Base-by-base conservation (phyloP, 2,797 vertebrate genomes). In the Loriculus beryllinus region DNA sequence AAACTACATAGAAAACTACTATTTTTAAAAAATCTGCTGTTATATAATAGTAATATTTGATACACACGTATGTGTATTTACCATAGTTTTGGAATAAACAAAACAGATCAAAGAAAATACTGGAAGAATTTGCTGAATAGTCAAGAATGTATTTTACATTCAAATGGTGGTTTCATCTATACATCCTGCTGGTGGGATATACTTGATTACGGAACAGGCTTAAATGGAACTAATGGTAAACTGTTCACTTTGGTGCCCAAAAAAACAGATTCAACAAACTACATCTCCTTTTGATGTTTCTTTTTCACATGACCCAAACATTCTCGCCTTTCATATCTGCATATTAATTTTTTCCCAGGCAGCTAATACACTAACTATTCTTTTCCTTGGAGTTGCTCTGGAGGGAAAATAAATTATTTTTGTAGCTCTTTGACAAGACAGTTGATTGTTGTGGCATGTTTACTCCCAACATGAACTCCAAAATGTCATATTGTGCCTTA, bases 391-490 rank as follows among this genome's bases (percentile, higher is more conserved):
- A 91, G 20, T 51, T 71, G 45, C 67, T 90, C 78, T 78, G 54
- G 45, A 89, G 65, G 42, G 65, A 56, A 78, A 86, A 92, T 49
- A 91, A 93, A 81, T 77, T 86, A 93, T 85, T 93, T 95, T 45
- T 69, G 54, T 87, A 87, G 62, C 49, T 95, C 75, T 92, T 83
- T 91, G 86, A 95, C 94, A 94, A 95, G 90, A 90, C 7, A 65
- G 76, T 86, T 93, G 92, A 93, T 95, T 93, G 89, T 54, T 95
- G 49, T 96, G 93, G 81, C 94, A 94, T 95, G 86, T 92, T 95
- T 95, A 93, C 69, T 78, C 91, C 82, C 84, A 93, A 94, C 86
- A 83, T 83, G 92, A 96, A 95, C 91, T 96, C 92, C 67, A 87
- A 52, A 93, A 94, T 95, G 92, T 92, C 95, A 96, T 82, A 82